Base-by-base conservation (phyloP, 1,140 invertebrate species). In the Cyrtorhinus lividipennis region DNA sequence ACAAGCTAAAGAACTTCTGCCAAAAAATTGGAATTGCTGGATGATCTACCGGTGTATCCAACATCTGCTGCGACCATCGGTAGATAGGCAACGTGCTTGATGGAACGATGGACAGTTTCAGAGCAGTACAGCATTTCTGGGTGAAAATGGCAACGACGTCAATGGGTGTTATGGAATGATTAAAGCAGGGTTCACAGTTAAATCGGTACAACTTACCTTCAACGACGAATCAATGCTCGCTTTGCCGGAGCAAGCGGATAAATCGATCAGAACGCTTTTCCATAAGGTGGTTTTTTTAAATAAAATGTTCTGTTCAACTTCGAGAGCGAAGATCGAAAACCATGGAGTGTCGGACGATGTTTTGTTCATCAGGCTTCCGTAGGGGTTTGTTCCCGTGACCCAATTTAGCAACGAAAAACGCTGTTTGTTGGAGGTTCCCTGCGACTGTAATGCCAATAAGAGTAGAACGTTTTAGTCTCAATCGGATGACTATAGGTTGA, bases 1-100 rank as follows among this genome's bases (percentile, higher is more conserved):
- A 91, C 1, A 90, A 75, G 13, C 74, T 74, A 68, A 92, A 90
- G 71, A 92, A 92, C 68, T 85, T 83, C 71, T 92, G 88, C 80
- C 86, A 89, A 1, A 89, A 71, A 10, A 90, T 73, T 5, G 85
- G 81, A 15, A 87, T 72, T 10, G 90, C 70, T 12, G 86, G 83
- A 74, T 90, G 85, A 65, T 83, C 81, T 59, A 82, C 67, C 2
- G 82, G 79, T 62, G 85, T 82, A 68, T 84, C 85, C n/a, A 89
- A 70, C 30, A 86, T 82, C 71, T 88, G 81, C 68, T 89, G 84
- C 0, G 83, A 83, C 82, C 85, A 90, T 46, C 88, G 80, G 69
- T 88, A 90, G 44, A 92, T 81, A 22, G 81, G 79, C 65, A 92
- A 73, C 61, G 78, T 79, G 63, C 76, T 77, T 0, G 78, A 72